These are phyloP conservation scores for Pygmarrhopalites habei DNA, from an alignment of 1,140 invertebrate species.

Conservation along the genomic window DNA sequence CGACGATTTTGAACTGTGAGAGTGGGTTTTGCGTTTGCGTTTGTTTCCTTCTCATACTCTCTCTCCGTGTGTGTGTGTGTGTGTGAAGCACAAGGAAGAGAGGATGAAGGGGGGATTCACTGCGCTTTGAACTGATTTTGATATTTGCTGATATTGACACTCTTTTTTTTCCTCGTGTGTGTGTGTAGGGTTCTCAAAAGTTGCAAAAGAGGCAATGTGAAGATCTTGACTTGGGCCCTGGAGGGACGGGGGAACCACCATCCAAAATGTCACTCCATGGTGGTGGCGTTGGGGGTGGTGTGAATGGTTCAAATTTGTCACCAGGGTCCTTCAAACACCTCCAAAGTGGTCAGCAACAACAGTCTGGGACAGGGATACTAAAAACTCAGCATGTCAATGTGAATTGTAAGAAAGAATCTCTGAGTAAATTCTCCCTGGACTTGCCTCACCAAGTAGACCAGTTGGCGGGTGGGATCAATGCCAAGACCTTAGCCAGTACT, in stretches of 20 bases:
- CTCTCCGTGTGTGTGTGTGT: too few species aligned
- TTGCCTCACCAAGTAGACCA: slow-evolving; percentile 45
- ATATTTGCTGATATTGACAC: too few species aligned
- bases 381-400: slow-evolving; percentile 51
- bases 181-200: slow-evolving; percentile 57
- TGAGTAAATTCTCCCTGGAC: slow-evolving; percentile 39
- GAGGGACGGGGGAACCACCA: slow-evolving; percentile 55
- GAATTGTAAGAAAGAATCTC: slow-evolving; percentile 65
- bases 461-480: slow-evolving; percentile 25
- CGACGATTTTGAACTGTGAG: too few species aligned
- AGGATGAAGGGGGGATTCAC: too few species aligned
- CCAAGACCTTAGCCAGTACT: slow-evolving; percentile 25
- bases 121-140: too few species aligned
- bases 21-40: too few species aligned
- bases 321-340: neutral
- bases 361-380: neutral
- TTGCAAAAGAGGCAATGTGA: slow-evolving; percentile 66
- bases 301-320: neutral
- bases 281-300: neutral
- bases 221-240: slow-evolving; percentile 55
- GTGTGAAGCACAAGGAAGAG: too few species aligned
- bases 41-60: too few species aligned
- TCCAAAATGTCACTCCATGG: slow-evolving; percentile 52
- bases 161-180: too few species aligned
- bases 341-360: neutral